A percentile compares a stretch with the other conserved stretches of the same genome.
Evolutionary conservation across 2,888 invertebrate genomes (phyloP).

Genomic region (Ormia ochracea): DNA sequence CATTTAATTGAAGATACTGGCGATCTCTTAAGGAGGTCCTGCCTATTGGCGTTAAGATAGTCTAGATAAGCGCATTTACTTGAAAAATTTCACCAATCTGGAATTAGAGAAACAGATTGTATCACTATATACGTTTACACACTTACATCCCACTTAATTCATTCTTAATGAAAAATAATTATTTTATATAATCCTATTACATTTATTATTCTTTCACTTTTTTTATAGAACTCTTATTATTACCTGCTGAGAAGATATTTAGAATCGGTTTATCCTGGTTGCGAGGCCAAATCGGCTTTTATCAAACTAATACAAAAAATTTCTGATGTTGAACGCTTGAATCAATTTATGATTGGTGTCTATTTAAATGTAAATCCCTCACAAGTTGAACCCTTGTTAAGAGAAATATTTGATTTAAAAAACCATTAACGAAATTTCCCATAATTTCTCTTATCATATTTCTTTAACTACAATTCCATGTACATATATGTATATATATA

Average conservation of each 20-base stretch:
- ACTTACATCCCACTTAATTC: too few species aligned
- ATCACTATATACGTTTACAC: too few species aligned
- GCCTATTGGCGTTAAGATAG: too few species aligned
- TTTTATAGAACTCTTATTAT: constrained; percentile 89
- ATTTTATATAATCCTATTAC: too few species aligned
- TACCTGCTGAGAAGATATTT: constrained; percentile 89
- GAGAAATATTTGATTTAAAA: constrained; percentile 96
- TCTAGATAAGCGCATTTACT: too few species aligned
- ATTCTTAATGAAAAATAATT: too few species aligned
- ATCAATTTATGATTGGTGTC: constrained; percentile 93
- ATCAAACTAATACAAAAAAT: constrained; percentile 93
- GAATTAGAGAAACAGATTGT: too few species aligned
- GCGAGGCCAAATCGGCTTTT: constrained; percentile 92
- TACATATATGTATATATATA: too few species aligned
- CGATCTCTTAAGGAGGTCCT: too few species aligned
- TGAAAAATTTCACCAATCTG: too few species aligned
- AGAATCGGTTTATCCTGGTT: constrained; percentile 89
- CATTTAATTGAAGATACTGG: too few species aligned
- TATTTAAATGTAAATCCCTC: constrained; percentile 95
- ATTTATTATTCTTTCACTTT: constrained; percentile 15
- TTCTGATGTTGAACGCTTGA: constrained; percentile 90
- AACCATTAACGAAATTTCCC: constrained; percentile 74
- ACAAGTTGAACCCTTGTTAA: constrained; percentile 92
- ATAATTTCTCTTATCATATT: constrained; percentile 2
- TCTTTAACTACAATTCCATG: too few species aligned